A percentile compares a stretch with the other conserved stretches of the same genome.
These are phyloP conservation scores for Morone saxatilis DNA, from an alignment of 2,113 vertebrate genomes.

Conservation along the genomic window DNA sequence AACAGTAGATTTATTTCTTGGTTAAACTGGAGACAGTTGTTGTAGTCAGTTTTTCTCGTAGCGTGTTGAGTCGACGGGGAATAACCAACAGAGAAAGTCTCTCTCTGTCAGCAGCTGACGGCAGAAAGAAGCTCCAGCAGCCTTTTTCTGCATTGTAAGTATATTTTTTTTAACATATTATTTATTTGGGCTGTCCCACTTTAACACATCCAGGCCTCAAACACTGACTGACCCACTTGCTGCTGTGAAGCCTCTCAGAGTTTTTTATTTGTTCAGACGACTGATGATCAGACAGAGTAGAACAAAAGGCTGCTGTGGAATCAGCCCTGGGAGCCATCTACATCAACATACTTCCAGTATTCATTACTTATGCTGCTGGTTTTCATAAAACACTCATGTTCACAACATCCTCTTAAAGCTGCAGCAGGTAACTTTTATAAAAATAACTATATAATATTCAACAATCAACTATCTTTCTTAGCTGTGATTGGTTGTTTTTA, in stretches of 20 bases:
- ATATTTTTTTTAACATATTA: conserved; percentile 36
- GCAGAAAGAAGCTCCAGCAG: conserved; percentile 12
- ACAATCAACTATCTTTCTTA: too few relatives aligned
- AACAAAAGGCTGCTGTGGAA: neutral
- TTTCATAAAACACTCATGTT: too few relatives aligned
- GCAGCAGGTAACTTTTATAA: too few relatives aligned
- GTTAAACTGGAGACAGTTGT: neutral
- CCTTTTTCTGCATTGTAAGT: conserved; percentile 50
- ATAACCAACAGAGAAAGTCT: conserved; percentile 13
- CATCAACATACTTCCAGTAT: too few relatives aligned
- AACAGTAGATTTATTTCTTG: neutral
- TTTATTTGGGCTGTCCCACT: conserved; percentile 52
- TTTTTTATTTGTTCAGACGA: neutral
- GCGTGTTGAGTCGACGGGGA: conserved; percentile 7
- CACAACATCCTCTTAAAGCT: too few relatives aligned
- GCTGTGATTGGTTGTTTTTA: too few relatives aligned
- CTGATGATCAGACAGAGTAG: neutral
- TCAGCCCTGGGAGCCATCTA: neutral
- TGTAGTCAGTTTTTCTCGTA: neutral
- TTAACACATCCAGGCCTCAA: conserved; percentile 17
- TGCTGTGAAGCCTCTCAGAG: conserved; percentile 9
- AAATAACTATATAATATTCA: too few relatives aligned
- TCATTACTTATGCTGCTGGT: too few relatives aligned
- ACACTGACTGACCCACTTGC: conserved; percentile 43
- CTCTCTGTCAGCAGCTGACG: conserved; percentile 33